Conservation (phyloP, 2,888 invertebrate genomes). For the Gortyna flavago region DNA sequence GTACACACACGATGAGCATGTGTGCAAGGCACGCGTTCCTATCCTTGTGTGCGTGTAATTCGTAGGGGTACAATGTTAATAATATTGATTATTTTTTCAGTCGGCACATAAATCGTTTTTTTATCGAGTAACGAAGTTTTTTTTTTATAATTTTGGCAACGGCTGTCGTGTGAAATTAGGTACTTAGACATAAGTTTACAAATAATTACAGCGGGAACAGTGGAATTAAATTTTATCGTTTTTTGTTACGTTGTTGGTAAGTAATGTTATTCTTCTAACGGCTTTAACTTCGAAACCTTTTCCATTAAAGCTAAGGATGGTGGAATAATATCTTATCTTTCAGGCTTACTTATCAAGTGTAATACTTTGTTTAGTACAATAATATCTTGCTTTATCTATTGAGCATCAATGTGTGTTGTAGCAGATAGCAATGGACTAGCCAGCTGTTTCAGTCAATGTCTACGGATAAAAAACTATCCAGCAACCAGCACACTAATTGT, state of each 20-base stretch:
- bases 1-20: slow-evolving; percentile 68
- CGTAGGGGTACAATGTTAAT: slow-evolving; percentile 68
- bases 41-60: slow-evolving; percentile 66
- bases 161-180: slow-evolving; percentile 43
- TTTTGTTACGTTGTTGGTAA: slow-evolving; percentile 40
- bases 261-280: slow-evolving; percentile 43
- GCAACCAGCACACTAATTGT: neutral
- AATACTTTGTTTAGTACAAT: neutral
- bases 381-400: slow-evolving; percentile 1
- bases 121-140: slow-evolving; percentile 59
- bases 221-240: slow-evolving; percentile 32
- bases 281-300: slow-evolving; percentile 42
- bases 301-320: slow-evolving; percentile 36
- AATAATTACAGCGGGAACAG: slow-evolving; percentile 33
- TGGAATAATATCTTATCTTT: slow-evolving; percentile 39
- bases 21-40: slow-evolving; percentile 68
- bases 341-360: slow-evolving; percentile 23
- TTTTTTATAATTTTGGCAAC: slow-evolving; percentile 51
- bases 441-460: neutral
- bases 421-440: neutral
- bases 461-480: neutral
- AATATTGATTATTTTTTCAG: slow-evolving; percentile 65
- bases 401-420: neutral
- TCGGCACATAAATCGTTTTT: slow-evolving; percentile 61
- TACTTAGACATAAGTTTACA: slow-evolving; percentile 17